Conservation (phyloP, 2,797 vertebrate species). For the Pitangus sulphuratus region DNA sequence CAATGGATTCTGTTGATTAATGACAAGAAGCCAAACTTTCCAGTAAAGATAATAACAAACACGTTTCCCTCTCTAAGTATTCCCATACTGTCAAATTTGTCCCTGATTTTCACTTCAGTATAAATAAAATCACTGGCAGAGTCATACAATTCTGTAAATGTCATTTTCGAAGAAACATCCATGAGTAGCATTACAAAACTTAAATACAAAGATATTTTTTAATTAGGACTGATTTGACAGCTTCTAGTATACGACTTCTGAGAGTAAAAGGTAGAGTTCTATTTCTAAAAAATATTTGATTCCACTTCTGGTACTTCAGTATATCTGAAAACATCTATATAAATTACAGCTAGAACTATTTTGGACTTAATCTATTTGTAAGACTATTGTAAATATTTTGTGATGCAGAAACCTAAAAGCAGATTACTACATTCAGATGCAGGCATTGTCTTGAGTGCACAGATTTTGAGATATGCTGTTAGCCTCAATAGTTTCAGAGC, state of each 20-base stretch:
- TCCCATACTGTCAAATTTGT: neutral
- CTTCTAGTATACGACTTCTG: neutral
- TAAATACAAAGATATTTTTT: neutral
- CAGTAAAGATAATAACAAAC: neutral
- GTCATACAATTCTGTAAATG: neutral
- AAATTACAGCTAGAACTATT: neutral
- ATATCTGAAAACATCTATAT: neutral
- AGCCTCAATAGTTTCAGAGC: conserved; percentile 2
- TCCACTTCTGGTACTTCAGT: neutral
- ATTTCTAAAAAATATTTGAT: neutral
- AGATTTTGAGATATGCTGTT: neutral
- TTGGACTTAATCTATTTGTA: neutral
- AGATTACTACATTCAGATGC: neutral
- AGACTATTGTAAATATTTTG: neutral
- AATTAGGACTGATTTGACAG: neutral
- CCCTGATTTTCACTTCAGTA: neutral
- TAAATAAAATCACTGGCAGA: neutral
- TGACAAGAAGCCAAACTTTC: neutral
- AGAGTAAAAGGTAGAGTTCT: neutral
- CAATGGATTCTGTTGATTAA: neutral
- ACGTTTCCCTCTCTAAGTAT: neutral
- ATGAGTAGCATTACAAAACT: neutral
- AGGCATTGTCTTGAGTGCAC: neutral
- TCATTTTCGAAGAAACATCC: neutral
- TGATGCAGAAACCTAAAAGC: neutral